Conservation (phyloP, 1,140 invertebrate species). For the Watersipora subatra region DNA sequence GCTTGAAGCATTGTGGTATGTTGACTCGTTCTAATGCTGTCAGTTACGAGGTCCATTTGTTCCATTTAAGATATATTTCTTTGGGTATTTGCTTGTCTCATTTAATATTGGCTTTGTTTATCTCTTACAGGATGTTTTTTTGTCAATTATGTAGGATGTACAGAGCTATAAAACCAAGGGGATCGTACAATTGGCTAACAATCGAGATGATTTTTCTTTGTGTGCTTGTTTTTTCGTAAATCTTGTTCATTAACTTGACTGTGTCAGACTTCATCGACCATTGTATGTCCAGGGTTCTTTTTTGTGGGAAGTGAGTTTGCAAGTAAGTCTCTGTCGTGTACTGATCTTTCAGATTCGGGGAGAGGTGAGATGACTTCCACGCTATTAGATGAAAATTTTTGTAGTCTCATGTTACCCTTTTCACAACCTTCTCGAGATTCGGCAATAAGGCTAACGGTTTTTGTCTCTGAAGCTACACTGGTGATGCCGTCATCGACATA, state of each 20-base stretch:
- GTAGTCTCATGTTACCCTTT: background rate
- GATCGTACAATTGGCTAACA: conserved; percentile 34
- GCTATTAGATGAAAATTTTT: background rate
- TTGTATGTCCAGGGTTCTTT: conserved; percentile 11
- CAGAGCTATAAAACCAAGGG: conserved; percentile 37
- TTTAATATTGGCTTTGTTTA: conserved; percentile 20
- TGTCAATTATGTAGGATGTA: conserved; percentile 33
- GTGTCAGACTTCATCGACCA: conserved; percentile 9
- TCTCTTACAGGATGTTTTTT: conserved; percentile 32
- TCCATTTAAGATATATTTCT: conserved; percentile 4
- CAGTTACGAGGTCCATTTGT: conserved; percentile 9
- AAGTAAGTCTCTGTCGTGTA: background rate
- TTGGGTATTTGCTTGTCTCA: background rate
- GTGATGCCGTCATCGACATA: conserved; percentile 5
- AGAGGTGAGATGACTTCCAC: background rate
- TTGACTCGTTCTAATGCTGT: background rate
- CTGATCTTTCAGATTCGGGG: background rate
- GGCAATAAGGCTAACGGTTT: background rate
- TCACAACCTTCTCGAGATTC: background rate
- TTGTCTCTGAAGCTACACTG: background rate
- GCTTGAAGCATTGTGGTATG: conserved; percentile 6
- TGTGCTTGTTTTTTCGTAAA: background rate
- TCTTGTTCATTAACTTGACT: conserved; percentile 7
- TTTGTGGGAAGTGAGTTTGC: background rate
- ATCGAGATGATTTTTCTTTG: conserved; percentile 1